A percentile compares a stretch with the other conserved stretches of the same genome.
Conservation (phyloP, 2,888 invertebrate genomes). For the Tigriopus californicus region DNA sequence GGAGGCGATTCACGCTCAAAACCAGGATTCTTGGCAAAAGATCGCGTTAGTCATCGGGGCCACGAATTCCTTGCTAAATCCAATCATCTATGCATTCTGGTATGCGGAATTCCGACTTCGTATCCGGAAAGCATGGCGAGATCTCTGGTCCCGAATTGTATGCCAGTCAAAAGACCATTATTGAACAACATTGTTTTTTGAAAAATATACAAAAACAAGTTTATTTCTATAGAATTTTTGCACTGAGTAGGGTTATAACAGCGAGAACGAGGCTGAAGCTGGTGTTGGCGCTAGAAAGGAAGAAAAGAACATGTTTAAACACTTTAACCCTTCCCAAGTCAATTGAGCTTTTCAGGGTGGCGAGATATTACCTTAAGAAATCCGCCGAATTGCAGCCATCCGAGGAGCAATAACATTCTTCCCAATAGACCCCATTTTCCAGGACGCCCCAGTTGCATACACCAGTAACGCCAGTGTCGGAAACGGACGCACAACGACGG, state of each 20-base stretch:
- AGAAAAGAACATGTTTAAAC: too few species aligned
- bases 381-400: conserved; percentile 55
- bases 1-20: neutral
- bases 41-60: neutral
- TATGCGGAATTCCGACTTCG: neutral
- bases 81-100: neutral
- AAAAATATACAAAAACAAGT: too few species aligned
- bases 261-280: too few species aligned
- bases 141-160: neutral
- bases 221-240: too few species aligned
- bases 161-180: neutral
- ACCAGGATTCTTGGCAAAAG: neutral
- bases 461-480: conserved; percentile 76
- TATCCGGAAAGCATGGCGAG: neutral
- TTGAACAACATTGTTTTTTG: neutral
- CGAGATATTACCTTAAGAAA: too few species aligned
- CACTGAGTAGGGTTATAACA: too few species aligned
- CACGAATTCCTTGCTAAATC: neutral
- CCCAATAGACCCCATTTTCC: conserved; percentile 86
- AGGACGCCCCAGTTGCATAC: conserved; percentile 90
- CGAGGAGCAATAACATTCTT: conserved; percentile 82
- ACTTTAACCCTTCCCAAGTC: too few species aligned
- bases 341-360: too few species aligned
- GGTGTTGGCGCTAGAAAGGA: too few species aligned
- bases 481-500: conserved; percentile 68